These are phyloP conservation scores for Stegostoma tigrinum DNA, from an alignment of 2,113 vertebrate species.

Conservation along the genomic window DNA sequence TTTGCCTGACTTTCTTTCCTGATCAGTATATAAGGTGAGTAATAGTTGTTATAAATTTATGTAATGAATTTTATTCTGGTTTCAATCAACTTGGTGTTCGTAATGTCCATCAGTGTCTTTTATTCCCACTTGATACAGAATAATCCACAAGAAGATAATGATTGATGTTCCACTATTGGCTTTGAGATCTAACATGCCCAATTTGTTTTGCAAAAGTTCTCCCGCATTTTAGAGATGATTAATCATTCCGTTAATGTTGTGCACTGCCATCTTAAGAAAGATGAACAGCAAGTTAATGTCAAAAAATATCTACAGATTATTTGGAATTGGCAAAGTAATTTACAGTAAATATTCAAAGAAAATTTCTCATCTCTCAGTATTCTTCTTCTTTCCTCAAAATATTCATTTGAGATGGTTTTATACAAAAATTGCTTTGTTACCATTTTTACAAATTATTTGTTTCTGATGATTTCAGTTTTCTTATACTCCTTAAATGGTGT, in stretches of 20 bases:
- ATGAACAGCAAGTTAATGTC: neutral
- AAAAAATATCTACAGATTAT: neutral
- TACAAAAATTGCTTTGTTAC: neutral
- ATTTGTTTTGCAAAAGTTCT: neutral
- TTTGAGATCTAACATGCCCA: neutral
- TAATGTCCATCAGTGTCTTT: neutral
- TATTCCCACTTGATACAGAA: neutral
- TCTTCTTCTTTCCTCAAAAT: neutral
- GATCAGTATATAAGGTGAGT: neutral
- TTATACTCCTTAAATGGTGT: neutral
- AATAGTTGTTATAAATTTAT: neutral
- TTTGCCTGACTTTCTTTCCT: neutral
- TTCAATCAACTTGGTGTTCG: neutral
- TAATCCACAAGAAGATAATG: neutral
- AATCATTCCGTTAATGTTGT: neutral
- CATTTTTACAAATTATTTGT: neutral
- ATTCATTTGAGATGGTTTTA: neutral
- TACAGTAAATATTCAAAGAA: neutral
- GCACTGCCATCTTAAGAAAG: neutral
- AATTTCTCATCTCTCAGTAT: neutral
- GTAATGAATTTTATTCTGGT: neutral
- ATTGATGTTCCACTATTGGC: neutral
- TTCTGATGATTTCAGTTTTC: neutral
- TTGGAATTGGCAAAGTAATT: neutral
- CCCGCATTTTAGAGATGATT: neutral